Evolutionary conservation across 2,113 vertebrate species (phyloP), one percentile per base, ranked within the genome.

Genomic region (Calonectris borealis): DNA sequence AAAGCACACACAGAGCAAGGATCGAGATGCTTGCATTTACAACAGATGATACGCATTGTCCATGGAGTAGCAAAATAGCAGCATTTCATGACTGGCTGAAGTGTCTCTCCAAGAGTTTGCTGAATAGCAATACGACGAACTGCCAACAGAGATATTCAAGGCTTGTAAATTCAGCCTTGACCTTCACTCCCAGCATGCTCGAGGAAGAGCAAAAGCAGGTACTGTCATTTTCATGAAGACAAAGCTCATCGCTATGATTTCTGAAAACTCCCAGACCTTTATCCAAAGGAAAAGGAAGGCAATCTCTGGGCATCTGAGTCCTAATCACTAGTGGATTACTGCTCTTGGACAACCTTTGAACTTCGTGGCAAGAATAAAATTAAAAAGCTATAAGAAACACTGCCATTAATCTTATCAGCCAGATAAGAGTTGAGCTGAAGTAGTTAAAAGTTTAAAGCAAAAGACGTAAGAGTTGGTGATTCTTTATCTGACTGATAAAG

Each of bases 361-460:
- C 86, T 94, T 78, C 72, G 55, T 42, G 57, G 82, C 62, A 93
- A 88, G 66, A 69, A 93, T 61, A 78, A 91, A 94, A 92, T 73
- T 82, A 84, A 95, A 93, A 97, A 95, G 20, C 66, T 62, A 3
- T 51, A 92, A 92, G 94, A 96, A 96, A 68, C 12, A 31, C 44
- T 94, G 94, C 71, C 83, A 83, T 87, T 95, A 95, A 95, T 93
- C 83, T 97, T 97, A 98, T 98, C 97, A 76, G 87, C 6, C 42
- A 96, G 97, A 92, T 95, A 95, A 93, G 77, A 83, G 64, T 54
- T 88, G 58, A 94, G 54, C 9, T 71, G 40, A 77, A 82, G 60
- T 57, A 91, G 51, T 48, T 92, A 92, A 94, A 92, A 88, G 48
- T 25, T 93, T 46, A 46, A 46, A 46, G 72, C 9, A 36, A 79